Evolutionary conservation across 2,797 vertebrate genomes (phyloP).

Genomic region (Antennarius maculatus): DNA sequence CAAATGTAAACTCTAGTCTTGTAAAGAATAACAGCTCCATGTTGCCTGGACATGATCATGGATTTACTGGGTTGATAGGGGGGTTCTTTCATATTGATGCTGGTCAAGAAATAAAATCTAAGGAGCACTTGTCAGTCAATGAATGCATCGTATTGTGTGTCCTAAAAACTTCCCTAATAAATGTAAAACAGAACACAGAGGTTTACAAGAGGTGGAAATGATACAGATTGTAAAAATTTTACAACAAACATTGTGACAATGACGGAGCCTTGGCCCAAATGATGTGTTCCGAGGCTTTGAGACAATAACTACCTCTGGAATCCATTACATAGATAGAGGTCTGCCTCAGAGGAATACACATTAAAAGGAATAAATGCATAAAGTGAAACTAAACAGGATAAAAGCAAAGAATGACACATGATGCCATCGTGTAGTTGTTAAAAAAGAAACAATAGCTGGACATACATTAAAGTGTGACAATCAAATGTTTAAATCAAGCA

Average conservation of each 20-base stretch:
- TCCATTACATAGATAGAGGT: slow-evolving; percentile 55
- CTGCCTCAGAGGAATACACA: slow-evolving; percentile 56
- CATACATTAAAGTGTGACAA: slow-evolving; percentile 75
- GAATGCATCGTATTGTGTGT: slow-evolving; percentile 42
- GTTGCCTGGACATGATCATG: not conserved
- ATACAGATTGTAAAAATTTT: slow-evolving; percentile 11
- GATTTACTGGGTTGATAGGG: not conserved
- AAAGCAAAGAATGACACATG: slow-evolving; percentile 86
- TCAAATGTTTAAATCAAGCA: slow-evolving; percentile 83
- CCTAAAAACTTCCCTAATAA: slow-evolving; percentile 37
- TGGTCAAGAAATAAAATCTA: slow-evolving; percentile 48
- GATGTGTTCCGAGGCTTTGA: slow-evolving; percentile 60
- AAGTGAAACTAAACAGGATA: slow-evolving; percentile 55
- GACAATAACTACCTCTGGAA: slow-evolving; percentile 65
- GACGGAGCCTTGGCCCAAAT: slow-evolving; percentile 56
- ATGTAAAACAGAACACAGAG: slow-evolving; percentile 36
- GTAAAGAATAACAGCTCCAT: not conserved
- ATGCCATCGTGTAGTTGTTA: slow-evolving; percentile 79
- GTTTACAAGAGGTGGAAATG: slow-evolving; percentile 37
- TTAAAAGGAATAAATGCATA: slow-evolving; percentile 38
- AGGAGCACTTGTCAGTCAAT: slow-evolving; percentile 44
- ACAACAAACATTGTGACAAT: slow-evolving; percentile 45
- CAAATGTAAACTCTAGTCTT: too few species aligned
- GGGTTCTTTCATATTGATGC: slow-evolving; percentile 29
- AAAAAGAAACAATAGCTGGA: slow-evolving; percentile 72